Conservation (phyloP, 2,797 vertebrate genomes). For the Pogonophryne albipinna region DNA sequence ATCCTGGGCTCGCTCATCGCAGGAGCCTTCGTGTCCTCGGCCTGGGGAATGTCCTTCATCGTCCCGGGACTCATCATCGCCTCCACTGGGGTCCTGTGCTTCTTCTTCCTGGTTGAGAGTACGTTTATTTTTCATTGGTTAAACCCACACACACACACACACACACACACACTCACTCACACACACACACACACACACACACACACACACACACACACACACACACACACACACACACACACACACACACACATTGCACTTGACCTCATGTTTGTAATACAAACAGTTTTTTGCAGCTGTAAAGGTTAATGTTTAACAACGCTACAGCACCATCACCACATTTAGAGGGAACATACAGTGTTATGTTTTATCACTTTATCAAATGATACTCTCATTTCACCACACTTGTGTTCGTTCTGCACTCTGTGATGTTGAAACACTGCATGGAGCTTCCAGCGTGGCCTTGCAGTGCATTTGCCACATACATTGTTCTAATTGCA, state of each 20-base stretch:
- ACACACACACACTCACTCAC: background rate
- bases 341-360: background rate
- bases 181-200: background rate
- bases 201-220: too few species aligned
- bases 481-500: too few species aligned
- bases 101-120: slow-evolving; percentile 98
- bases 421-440: too few species aligned
- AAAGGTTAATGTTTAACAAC: background rate
- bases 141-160: background rate
- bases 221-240: too few species aligned
- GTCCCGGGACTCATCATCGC: slow-evolving; percentile 93
- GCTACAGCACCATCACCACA: background rate
- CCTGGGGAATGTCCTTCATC: slow-evolving; percentile 95
- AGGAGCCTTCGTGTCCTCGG: slow-evolving; percentile 88
- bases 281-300: background rate
- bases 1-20: slow-evolving; percentile 96
- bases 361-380: too few species aligned
- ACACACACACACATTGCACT: too few species aligned
- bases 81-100: slow-evolving; percentile 89
- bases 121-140: slow-evolving; percentile 70
- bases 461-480: too few species aligned
- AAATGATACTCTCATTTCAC: too few species aligned
- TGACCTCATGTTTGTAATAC: background rate
- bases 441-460: too few species aligned
- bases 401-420: too few species aligned